phyloP scores from a whole-genome alignment of 2,113 vertebrate genomes.

The Ameiurus melas region DNA sequence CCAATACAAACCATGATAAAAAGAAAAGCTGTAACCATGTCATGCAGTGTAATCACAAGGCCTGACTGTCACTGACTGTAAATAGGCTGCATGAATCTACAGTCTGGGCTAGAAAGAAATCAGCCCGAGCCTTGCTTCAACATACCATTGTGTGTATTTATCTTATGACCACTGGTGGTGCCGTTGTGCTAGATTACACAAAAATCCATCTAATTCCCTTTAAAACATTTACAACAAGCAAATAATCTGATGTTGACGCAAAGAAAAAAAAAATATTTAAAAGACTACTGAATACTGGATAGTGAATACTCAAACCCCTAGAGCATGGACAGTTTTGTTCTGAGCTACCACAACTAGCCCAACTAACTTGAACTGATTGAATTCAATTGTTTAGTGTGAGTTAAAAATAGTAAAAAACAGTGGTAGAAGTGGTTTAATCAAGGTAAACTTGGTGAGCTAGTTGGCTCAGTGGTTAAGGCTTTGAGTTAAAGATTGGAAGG shows the following conservation, averaged over 20 bases:
- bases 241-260: not conserved
- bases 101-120: not conserved
- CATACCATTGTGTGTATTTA: not conserved
- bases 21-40: not conserved
- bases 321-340: too few species aligned
- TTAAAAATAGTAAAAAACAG: too few species aligned
- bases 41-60: not conserved
- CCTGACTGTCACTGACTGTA: not conserved
- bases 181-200: not conserved
- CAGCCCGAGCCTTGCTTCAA: not conserved
- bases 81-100: not conserved
- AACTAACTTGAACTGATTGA: not conserved
- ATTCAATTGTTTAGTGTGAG: not conserved
- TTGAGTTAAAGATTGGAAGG: not conserved
- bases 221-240: not conserved
- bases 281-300: not conserved
- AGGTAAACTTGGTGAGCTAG: not conserved
- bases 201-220: not conserved
- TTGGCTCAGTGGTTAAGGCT: not conserved
- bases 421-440: not conserved
- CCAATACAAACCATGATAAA: not conserved
- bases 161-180: not conserved
- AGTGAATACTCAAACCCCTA: too few species aligned
- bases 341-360: not conserved
- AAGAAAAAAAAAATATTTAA: not conserved